A percentile compares a stretch with the other conserved stretches of the same genome.
Evolutionary conservation across 2,797 vertebrate genomes (phyloP).

Genomic region (Xyrichtys novacula): DNA sequence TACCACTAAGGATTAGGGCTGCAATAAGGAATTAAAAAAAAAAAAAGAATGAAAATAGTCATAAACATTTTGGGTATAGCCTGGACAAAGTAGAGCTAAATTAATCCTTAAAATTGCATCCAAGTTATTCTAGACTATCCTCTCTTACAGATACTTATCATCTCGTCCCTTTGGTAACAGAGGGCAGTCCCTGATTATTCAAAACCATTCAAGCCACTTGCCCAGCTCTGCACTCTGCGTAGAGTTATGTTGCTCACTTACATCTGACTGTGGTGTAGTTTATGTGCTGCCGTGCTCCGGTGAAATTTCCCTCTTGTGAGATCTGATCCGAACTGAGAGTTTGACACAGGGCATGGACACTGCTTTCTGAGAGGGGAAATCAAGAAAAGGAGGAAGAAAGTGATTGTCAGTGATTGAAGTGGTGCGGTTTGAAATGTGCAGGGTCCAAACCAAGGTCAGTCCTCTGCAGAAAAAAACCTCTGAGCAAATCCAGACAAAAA

Average conservation of each 20-base stretch:
- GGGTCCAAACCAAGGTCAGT: slow-evolving; percentile 20
- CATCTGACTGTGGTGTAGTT: not conserved
- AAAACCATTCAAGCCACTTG: not conserved
- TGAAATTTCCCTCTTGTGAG: not conserved
- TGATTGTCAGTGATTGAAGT: slow-evolving; percentile 40
- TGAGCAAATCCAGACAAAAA: slow-evolving; percentile 1
- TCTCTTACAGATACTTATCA: not conserved
- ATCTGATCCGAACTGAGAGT: not conserved
- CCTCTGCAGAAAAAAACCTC: slow-evolving; percentile 1
- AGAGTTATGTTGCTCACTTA: not conserved
- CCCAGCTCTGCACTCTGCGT: not conserved
- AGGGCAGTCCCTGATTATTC: not conserved
- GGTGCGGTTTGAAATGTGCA: slow-evolving; percentile 21
- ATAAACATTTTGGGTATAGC: no score
- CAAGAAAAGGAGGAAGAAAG: slow-evolving; percentile 9
- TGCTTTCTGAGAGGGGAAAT: slow-evolving; percentile 5
- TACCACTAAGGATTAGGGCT: no score
- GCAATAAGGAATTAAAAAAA: no score
- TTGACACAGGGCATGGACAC: not conserved
- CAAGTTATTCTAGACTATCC: not conserved
- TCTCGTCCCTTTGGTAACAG: not conserved
- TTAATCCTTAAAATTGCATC: slow-evolving; percentile 16
- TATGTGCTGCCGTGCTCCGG: not conserved
- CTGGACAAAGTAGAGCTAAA: no score
- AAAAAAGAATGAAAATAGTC: no score